Evolutionary conservation across 2,797 vertebrate genomes (phyloP).

Genomic region (Cheirogaleus major): DNA sequence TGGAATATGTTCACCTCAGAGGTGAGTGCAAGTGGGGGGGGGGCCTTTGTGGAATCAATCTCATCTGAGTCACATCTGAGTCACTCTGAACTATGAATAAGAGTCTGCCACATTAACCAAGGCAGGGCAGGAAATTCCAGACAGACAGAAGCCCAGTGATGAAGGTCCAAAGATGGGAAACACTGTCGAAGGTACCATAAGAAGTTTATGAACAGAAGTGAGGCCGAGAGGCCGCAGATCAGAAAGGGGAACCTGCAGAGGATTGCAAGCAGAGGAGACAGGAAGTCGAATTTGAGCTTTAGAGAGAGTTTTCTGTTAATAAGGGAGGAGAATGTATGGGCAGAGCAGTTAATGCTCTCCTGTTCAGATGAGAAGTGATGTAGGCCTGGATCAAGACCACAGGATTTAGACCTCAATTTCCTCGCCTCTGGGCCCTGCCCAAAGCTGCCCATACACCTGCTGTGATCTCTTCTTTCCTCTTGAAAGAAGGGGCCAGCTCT

Average conservation of each 20-base stretch:
- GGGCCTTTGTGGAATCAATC: not conserved
- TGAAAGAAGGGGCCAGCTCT: not conserved
- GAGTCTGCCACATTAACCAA: not conserved
- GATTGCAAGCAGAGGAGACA: not conserved
- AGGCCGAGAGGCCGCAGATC: not conserved
- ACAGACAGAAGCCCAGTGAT: not conserved
- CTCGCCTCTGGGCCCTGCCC: not conserved
- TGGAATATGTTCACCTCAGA: not conserved
- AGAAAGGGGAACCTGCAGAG: not conserved
- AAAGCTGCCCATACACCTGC: not conserved
- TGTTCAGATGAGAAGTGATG: not conserved
- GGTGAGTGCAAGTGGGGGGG: not conserved
- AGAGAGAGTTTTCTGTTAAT: not conserved
- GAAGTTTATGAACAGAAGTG: not conserved
- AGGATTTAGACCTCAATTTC: not conserved
- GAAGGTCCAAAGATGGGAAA: not conserved
- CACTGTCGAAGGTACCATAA: not conserved
- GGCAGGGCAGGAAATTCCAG: slow-evolving; percentile 35
- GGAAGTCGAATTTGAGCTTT: not conserved
- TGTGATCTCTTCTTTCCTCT: not conserved
- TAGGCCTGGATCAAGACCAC: not conserved
- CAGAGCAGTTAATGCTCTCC: not conserved
- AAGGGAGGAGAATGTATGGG: not conserved
- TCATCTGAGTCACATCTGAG: slow-evolving; percentile 40
- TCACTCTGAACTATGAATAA: not conserved